These are phyloP conservation scores for Apogon talboti DNA, from an alignment of 2,797 vertebrate genomes.

Conservation along the genomic window DNA sequence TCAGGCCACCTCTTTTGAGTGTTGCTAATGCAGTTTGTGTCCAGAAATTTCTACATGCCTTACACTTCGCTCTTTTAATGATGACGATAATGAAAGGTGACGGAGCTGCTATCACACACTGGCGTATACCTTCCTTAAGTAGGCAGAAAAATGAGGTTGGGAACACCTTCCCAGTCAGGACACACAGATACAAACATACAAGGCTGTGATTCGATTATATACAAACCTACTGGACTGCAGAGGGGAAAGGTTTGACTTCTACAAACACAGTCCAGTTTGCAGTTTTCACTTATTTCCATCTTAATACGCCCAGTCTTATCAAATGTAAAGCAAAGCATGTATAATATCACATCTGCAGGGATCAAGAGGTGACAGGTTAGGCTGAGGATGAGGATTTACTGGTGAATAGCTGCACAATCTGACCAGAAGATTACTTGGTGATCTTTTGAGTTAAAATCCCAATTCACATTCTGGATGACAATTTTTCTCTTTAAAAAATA, in stretches of 20 bases:
- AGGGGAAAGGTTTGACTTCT: background rate
- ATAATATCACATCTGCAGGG: no score
- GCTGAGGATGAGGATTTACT: no score
- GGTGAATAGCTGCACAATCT: no score
- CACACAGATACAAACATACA: conserved; percentile 3
- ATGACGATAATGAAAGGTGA: conserved; percentile 62
- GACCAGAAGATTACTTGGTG: no score
- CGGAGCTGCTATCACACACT: conserved; percentile 50
- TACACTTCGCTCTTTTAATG: conserved; percentile 47
- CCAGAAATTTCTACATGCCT: conserved; percentile 13
- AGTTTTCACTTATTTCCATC: no score
- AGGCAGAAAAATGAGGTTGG: conserved; percentile 17
- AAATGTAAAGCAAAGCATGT: no score
- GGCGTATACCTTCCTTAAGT: conserved; percentile 31
- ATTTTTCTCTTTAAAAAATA: no score
- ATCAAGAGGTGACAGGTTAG: no score
- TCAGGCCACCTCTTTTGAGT: background rate
- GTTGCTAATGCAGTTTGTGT: conserved; percentile 35
- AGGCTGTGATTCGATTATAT: background rate
- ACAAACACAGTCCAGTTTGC: background rate
- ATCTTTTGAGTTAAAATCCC: no score
- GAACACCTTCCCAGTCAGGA: background rate
- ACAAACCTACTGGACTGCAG: background rate
- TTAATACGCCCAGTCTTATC: no score
- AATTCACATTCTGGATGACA: no score